Conservation (phyloP, 2,113 vertebrate genomes). For the Pagrus major region DNA sequence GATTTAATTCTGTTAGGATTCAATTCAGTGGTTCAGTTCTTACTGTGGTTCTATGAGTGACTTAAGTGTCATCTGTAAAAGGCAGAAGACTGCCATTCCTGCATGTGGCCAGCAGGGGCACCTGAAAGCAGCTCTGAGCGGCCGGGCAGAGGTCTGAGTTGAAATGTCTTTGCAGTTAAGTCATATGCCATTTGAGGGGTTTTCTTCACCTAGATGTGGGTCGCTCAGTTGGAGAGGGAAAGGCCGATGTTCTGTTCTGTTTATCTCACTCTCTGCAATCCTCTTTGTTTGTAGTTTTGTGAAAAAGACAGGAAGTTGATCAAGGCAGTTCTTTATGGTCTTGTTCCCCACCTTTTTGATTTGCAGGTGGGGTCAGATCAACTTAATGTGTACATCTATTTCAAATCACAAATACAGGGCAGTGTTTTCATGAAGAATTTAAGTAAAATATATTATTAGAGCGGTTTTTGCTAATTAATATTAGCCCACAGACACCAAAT, state of each 20-base stretch:
- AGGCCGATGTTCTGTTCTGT: conserved; percentile 17
- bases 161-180: conserved; percentile 77
- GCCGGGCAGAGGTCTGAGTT: conserved; percentile 51
- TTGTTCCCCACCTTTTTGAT: neutral
- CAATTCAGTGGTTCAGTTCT: too few relatives aligned
- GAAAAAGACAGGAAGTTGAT: neutral
- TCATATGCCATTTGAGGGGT: conserved; percentile 77
- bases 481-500: neutral
- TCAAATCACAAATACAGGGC: neutral
- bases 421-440: neutral
- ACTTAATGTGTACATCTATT: neutral
- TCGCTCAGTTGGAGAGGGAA: conserved; percentile 34
- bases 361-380: neutral
- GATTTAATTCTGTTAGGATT: neutral
- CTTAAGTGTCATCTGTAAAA: neutral
- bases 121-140: conserved; percentile 7
- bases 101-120: conserved; percentile 45
- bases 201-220: conserved; percentile 81
- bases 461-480: neutral
- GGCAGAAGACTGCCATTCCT: conserved; percentile 3
- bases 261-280: neutral
- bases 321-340: neutral
- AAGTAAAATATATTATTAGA: neutral
- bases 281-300: conserved; percentile 21
- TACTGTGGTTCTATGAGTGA: too few relatives aligned